Evolutionary conservation across 2,113 vertebrate species (phyloP).

Genomic region (Nymphicus hollandicus): DNA sequence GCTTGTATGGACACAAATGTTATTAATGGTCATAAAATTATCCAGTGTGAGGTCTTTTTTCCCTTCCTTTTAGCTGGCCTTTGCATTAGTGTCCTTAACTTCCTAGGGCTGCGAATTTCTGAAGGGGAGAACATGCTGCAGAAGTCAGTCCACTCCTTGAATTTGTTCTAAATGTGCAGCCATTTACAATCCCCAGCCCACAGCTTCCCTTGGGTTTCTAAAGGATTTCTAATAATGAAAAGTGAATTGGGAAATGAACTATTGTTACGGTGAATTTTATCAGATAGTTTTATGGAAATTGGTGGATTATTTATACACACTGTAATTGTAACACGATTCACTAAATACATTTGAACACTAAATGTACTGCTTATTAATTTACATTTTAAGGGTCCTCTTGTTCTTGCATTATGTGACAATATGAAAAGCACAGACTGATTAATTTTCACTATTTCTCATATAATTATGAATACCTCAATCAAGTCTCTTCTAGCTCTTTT

Average conservation of each 20-base stretch:
- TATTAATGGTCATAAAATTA: slow-evolving; percentile 54
- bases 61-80: neutral
- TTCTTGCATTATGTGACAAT: slow-evolving; percentile 47
- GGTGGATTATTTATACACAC: slow-evolving; percentile 60
- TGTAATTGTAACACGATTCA: slow-evolving; percentile 49
- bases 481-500: neutral
- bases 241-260: slow-evolving; percentile 57
- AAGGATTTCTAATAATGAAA: slow-evolving; percentile 42
- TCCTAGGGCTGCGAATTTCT: neutral
- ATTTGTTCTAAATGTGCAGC: slow-evolving; percentile 39
- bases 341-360: neutral
- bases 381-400: slow-evolving; percentile 57
- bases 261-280: slow-evolving; percentile 62
- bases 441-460: slow-evolving; percentile 47
- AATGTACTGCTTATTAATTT: slow-evolving; percentile 66
- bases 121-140: neutral
- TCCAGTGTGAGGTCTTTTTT: neutral
- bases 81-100: neutral
- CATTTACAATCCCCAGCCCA: slow-evolving; percentile 10
- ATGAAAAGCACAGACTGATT: slow-evolving; percentile 40
- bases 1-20: slow-evolving; percentile 46
- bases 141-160: neutral
- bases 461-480: slow-evolving; percentile 43
- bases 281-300: slow-evolving; percentile 59
- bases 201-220: slow-evolving; percentile 33